Evolutionary conservation across 2,797 vertebrate species (phyloP).

Genomic region (Thripadectes ignobilis): DNA sequence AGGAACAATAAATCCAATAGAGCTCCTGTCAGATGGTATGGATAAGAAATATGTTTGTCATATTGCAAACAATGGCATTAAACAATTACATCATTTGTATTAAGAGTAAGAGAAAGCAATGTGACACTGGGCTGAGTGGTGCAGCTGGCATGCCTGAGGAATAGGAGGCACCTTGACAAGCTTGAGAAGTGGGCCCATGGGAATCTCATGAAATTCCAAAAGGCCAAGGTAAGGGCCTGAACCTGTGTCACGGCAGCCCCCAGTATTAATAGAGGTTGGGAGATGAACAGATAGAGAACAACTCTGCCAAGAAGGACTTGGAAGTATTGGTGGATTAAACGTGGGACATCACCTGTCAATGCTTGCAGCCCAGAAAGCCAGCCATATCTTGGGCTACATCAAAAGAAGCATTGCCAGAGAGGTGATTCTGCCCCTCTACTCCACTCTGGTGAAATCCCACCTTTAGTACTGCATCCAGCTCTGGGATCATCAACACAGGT

Average conservation of each 20-base stretch:
- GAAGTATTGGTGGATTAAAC: neutral
- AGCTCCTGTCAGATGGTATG: neutral
- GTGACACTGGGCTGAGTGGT: neutral
- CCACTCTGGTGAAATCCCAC: neutral
- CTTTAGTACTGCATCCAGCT: neutral
- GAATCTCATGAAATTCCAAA: neutral
- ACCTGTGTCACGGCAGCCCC: neutral
- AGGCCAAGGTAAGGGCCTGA: neutral
- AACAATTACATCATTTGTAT: neutral
- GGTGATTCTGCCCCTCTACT: neutral
- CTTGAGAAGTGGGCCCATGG: neutral
- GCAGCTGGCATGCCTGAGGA: neutral
- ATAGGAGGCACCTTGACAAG: neutral
- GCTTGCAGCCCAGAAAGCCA: neutral
- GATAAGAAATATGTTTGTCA: neutral
- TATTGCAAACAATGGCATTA: neutral
- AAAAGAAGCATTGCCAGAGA: neutral
- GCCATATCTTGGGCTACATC: neutral
- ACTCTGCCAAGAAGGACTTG: accelerated
- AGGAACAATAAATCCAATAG: neutral
- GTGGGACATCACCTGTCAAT: neutral
- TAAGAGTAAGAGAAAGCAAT: neutral
- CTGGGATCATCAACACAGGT: neutral
- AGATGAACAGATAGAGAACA: neutral
- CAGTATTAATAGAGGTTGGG: accelerated